phyloP scores from a whole-genome alignment of 2,113 vertebrate genomes.

The Barnardius zonarius region DNA sequence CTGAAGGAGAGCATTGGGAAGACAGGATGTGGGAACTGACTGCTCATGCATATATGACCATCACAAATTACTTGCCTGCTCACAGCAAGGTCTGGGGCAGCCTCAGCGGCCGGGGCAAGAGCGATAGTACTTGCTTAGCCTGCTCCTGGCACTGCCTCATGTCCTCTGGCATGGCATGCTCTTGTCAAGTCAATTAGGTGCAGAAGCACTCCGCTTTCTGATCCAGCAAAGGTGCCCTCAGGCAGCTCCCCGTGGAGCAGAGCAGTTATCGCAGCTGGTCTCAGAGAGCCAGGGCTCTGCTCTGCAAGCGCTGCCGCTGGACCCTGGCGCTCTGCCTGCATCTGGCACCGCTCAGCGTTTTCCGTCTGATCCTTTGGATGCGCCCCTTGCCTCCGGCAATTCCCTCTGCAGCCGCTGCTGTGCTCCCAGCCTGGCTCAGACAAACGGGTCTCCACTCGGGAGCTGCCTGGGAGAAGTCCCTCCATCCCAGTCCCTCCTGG shows the following conservation, averaged over 20 bases:
- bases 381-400: neutral
- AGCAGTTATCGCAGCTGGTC: neutral
- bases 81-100: neutral
- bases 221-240: neutral
- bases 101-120: neutral
- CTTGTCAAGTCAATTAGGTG: neutral
- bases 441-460: neutral
- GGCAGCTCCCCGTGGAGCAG: neutral
- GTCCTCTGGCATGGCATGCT: neutral
- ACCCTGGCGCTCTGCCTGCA: neutral
- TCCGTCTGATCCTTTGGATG: neutral
- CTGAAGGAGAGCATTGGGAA: neutral
- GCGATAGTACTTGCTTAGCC: neutral
- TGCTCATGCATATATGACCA: neutral
- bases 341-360: neutral
- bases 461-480: neutral
- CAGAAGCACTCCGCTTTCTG: neutral
- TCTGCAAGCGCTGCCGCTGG: neutral
- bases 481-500: neutral
- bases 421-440: neutral
- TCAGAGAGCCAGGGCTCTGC: neutral
- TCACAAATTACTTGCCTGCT: neutral
- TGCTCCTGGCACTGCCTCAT: neutral
- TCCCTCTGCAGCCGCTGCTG: neutral
- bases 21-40: neutral